Base-by-base conservation (phyloP, 2,797 vertebrate species). In the Tenualosa ilisha region DNA sequence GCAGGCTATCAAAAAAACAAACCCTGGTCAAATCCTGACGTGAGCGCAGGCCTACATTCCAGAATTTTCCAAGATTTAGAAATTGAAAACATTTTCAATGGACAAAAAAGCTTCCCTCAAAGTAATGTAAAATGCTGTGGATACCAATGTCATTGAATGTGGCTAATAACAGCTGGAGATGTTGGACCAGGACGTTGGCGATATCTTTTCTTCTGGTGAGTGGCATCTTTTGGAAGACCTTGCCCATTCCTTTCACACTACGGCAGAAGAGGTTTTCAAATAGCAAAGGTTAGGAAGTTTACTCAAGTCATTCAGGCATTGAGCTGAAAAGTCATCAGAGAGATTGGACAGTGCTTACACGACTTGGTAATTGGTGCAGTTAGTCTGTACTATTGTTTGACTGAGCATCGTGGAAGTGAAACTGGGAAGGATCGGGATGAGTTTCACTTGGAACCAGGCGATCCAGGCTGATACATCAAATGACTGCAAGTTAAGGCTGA, bases 301-400 rank as follows among this genome's bases (percentile, higher is more conserved):
- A 12, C 50, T 51, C 50, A 12, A 1, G 4, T 51, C 50, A 51
- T 51, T 51, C 50, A 51, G 50, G 7, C 50, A 51, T 51, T 15
- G 24, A 17, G 0, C 40, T 81, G n/a, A 13, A 26, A 9, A 51
- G 65, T 31, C 5, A 82, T 68, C 88, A 4, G n/a, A 43, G 61
- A 22, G 15, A 8, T 22, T 37, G 61, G 20, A 37, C 26, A 12
- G 17, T 22, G 91, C 91, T 90, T 84, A 93, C 93, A 93, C 87
- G 20, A 91, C 82, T 5, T 81, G 89, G 85, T 91, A 93, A 81
- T 90, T 86, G 53, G 85, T 91, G 88, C 93, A 93, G 84, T 61
- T 90, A 3, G 87, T 37, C 7, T 37, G 3, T 61, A 85, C 81
- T 24, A 85, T 87, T 72, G 83, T 85, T 6, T 1, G 83, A 53